Percentiles rank a stretch among this genome's conserved stretches.
Conservation (phyloP, 2,888 invertebrate species). For the Hyalella azteca region DNA sequence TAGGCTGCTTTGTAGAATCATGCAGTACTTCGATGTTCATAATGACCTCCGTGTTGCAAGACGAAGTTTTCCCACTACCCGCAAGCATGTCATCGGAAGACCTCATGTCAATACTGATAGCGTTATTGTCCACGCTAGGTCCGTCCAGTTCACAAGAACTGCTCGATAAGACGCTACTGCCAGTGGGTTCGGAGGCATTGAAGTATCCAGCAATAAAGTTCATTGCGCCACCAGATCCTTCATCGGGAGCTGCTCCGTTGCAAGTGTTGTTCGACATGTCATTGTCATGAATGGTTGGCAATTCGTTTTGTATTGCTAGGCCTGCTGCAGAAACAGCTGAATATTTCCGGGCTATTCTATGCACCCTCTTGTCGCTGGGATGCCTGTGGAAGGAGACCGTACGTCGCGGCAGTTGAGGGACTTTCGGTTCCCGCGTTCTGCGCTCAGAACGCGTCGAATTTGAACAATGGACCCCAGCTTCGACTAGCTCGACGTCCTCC, state of each 20-base stretch:
- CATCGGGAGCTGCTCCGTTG: neutral
- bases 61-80: neutral
- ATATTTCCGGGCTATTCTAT: neutral
- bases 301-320: neutral
- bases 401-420: neutral
- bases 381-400: slow-evolving; percentile 13
- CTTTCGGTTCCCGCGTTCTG: neutral
- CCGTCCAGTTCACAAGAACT: neutral
- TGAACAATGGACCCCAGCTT: neutral
- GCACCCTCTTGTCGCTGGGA: slow-evolving; percentile 8
- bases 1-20: neutral
- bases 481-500: slow-evolving; percentile 16
- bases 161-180: slow-evolving; percentile 8
- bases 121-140: neutral
- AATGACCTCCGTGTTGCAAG: slow-evolving; percentile 11
- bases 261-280: neutral
- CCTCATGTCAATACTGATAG: neutral
- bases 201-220: neutral
- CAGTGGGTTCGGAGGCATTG: slow-evolving; percentile 1
- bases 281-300: neutral
- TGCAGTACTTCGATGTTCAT: slow-evolving; percentile 27
- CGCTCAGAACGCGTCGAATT: neutral
- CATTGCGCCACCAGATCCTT: neutral
- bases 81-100: neutral
- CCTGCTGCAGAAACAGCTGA: neutral